Percentiles rank a stretch among this genome's conserved stretches.
Conservation (phyloP, 2,888 invertebrate species). For the Drosophila antonietae region DNA sequence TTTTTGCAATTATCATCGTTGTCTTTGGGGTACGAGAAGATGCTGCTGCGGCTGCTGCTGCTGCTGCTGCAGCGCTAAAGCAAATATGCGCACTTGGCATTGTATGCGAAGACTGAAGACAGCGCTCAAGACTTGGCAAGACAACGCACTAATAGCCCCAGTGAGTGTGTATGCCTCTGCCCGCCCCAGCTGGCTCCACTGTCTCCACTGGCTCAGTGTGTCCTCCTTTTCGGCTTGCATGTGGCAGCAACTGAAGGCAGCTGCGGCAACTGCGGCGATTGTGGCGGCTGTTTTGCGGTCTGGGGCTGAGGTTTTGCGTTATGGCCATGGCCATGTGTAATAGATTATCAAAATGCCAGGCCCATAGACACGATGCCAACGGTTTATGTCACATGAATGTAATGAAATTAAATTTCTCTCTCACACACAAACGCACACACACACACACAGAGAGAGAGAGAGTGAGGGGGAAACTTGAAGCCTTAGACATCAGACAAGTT, state of each 20-base stretch:
- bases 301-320: conserved; percentile 75
- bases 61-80: conserved; percentile 53
- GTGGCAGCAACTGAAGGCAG: conserved; percentile 40
- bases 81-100: conserved; percentile 79
- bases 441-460: no score
- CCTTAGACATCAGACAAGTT: conserved; percentile 50
- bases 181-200: no score
- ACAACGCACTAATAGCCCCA: conserved; percentile 75
- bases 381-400: conserved; percentile 79
- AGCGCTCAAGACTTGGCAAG: conserved; percentile 59
- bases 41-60: conserved; percentile 53
- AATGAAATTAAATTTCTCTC: conserved; percentile 80
- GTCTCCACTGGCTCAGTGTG: conserved; percentile 28
- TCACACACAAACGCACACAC: conserved; percentile 14
- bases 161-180: background rate
- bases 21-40: conserved; percentile 63
- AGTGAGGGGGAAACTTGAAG: conserved; percentile 1
- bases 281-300: conserved; percentile 69
- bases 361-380: conserved; percentile 70
- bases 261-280: conserved; percentile 34
- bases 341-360: conserved; percentile 80
- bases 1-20: conserved; percentile 77
- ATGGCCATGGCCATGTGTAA: conserved; percentile 75
- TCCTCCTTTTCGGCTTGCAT: conserved; percentile 65
- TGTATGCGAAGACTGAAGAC: conserved; percentile 51